A percentile compares a stretch with the other conserved stretches of the same genome.
phyloP scores from a whole-genome alignment of 2,888 invertebrate species.

The Agapostemon virescens region DNA sequence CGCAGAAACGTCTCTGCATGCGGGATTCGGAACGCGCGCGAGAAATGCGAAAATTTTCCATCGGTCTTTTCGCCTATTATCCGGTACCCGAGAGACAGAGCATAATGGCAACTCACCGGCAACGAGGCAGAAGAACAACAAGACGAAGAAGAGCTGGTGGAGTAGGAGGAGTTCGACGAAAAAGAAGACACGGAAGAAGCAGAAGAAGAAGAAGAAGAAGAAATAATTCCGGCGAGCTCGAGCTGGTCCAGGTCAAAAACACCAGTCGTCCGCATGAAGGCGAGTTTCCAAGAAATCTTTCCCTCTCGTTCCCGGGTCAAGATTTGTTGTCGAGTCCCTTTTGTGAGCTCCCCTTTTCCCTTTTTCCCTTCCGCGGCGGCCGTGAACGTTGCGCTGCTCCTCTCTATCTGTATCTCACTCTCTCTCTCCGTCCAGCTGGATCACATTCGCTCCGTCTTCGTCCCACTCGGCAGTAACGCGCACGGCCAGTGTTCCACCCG shows the following conservation, averaged over 20 bases:
- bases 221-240: slow-evolving; percentile 29
- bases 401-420: no score
- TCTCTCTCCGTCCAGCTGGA: slow-evolving; percentile 9
- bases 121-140: neutral
- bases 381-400: neutral
- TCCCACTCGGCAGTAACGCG: neutral
- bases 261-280: slow-evolving; percentile 19
- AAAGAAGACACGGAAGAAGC: neutral
- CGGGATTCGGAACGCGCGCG: neutral
- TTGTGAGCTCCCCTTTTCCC: slow-evolving; percentile 6
- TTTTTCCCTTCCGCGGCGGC: slow-evolving; percentile 7
- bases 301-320: slow-evolving; percentile 24
- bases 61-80: neutral
- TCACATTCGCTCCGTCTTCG: neutral
- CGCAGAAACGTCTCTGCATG: slow-evolving; percentile 16
- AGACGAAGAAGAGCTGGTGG: neutral
- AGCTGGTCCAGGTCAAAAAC: slow-evolving; percentile 30
- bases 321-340: slow-evolving; percentile 41
- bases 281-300: slow-evolving; percentile 40
- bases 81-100: neutral
- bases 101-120: neutral
- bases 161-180: no score
- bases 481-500: slow-evolving; percentile 14
- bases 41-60: slow-evolving; percentile 25
- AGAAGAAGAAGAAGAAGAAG: neutral